Base-by-base conservation (phyloP, 1,140 invertebrate genomes). In the Brachionus rubens region DNA sequence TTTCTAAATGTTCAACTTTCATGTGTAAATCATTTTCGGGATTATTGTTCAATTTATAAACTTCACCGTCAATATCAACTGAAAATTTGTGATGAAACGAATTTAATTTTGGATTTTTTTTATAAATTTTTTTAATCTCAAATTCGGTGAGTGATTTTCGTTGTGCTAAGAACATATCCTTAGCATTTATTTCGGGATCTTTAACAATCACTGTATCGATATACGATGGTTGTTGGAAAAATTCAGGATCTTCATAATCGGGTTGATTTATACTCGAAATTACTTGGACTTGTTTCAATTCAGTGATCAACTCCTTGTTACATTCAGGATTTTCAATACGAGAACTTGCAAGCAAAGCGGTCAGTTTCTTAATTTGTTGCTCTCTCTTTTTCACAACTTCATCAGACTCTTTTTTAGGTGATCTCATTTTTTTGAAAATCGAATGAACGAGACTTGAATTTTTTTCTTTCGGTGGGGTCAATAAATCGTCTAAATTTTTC, bases 161-260 rank as follows among this genome's bases (percentile, higher is more conserved):
- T n/a, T 65, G 59, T 65, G 68, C 50, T 33, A 72, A 72, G 50
- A 72, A 72, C 50, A 72, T 72, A 28, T 72, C 68, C 10, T 72
- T 72, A 5, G 50, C 30, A 26, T 72, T 72, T 19, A 50, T 10
- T 50, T 72, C 46, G 2, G 68, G 68, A 36, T 72, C 68, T 72
- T 72, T 72, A 7, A 72, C 68, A 36, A 54, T 72, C n/a, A 50
- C 68, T 14, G 68, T 72, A 10, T 72, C 68, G 5, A 72, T 72
- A 2, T 3, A 48, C 6, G 68, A 65, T 4, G 59, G 7, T 43
- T 65, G 40, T 24, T 65, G 19, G 9, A 65, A 65, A 65, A 43
- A 65, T 24, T 65, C 59, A 9, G 40, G 0, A 43, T 65, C 40
- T 21, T 65, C 59, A 26, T 43, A 65, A 65, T 72, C 68, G 16